A percentile compares a stretch with the other conserved stretches of the same genome.
phyloP scores from a whole-genome alignment of 2,888 invertebrate species.

The Mactromeris polynyma region DNA sequence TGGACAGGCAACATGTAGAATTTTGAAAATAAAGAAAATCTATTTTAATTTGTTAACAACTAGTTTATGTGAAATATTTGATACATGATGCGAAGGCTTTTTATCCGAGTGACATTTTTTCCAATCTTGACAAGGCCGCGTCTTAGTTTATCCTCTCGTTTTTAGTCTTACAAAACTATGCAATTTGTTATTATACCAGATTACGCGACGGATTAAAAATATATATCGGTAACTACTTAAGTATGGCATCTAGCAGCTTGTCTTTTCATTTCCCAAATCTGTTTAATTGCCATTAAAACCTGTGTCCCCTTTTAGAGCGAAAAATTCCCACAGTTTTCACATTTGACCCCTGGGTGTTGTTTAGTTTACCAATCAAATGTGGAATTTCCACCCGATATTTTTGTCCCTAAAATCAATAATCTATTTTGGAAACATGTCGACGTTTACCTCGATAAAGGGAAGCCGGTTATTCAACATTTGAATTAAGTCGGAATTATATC shows the following conservation, averaged over 20 bases:
- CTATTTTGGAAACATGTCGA: constrained; percentile 56
- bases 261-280: neutral
- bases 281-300: constrained; percentile 1
- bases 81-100: too few relatives aligned
- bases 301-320: constrained; percentile 24
- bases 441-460: constrained; percentile 52
- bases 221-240: neutral
- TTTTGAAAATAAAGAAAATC: too few relatives aligned
- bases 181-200: neutral
- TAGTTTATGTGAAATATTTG: too few relatives aligned
- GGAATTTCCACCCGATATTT: constrained; percentile 61
- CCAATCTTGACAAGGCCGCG: too few relatives aligned
- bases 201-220: neutral
- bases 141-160: neutral
- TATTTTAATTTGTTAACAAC: too few relatives aligned
- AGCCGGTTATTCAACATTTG: constrained; percentile 63
- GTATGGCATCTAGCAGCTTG: neutral
- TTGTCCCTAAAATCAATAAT: constrained; percentile 58
- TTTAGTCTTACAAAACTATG: neutral
- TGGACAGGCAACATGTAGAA: too few relatives aligned
- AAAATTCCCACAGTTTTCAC: constrained; percentile 15
- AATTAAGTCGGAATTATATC: constrained; percentile 57
- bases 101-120: too few relatives aligned
- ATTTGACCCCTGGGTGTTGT: constrained; percentile 9
- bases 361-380: constrained; percentile 39